Conservation (phyloP, 1,140 invertebrate species). For the Oryctes rhinoceros region DNA sequence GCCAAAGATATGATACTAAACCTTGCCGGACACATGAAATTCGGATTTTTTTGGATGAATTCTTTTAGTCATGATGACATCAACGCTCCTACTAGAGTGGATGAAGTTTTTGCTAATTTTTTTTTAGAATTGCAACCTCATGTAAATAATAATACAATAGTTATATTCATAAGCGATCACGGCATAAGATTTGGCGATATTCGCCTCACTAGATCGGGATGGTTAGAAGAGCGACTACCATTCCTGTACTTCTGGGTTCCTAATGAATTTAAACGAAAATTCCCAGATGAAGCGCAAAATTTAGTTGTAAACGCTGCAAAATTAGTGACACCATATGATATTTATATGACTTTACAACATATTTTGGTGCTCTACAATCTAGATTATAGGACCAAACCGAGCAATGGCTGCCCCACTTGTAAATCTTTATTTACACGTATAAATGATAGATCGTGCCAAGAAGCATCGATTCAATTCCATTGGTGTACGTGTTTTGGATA, state of each 20-base stretch:
- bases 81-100: slow-evolving; percentile 68
- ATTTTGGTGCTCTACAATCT: slow-evolving; percentile 62
- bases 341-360: slow-evolving; percentile 70
- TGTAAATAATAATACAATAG: slow-evolving; percentile 66
- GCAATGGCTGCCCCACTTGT: slow-evolving; percentile 70
- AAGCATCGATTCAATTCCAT: slow-evolving; percentile 75
- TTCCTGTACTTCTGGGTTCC: slow-evolving; percentile 80
- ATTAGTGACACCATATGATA: slow-evolving; percentile 78
- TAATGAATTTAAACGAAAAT: slow-evolving; percentile 68
- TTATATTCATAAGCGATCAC: slow-evolving; percentile 85
- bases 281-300: slow-evolving; percentile 67
- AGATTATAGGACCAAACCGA: slow-evolving; percentile 58
- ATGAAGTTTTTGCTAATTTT: slow-evolving; percentile 64
- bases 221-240: slow-evolving; percentile 85
- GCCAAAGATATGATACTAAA: slow-evolving; percentile 68
- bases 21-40: slow-evolving; percentile 67
- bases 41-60: slow-evolving; percentile 77
- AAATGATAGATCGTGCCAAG: slow-evolving; percentile 73
- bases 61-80: slow-evolving; percentile 70
- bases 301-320: slow-evolving; percentile 69
- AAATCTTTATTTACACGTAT: slow-evolving; percentile 73
- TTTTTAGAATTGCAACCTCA: slow-evolving; percentile 61
- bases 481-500: slow-evolving; percentile 80
- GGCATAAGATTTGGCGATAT: slow-evolving; percentile 82
- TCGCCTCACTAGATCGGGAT: slow-evolving; percentile 74